Percentiles rank a stretch among this genome's conserved stretches.
Evolutionary conservation across 2,888 invertebrate species (phyloP).

Genomic region (Drosophila paramelanica): DNA sequence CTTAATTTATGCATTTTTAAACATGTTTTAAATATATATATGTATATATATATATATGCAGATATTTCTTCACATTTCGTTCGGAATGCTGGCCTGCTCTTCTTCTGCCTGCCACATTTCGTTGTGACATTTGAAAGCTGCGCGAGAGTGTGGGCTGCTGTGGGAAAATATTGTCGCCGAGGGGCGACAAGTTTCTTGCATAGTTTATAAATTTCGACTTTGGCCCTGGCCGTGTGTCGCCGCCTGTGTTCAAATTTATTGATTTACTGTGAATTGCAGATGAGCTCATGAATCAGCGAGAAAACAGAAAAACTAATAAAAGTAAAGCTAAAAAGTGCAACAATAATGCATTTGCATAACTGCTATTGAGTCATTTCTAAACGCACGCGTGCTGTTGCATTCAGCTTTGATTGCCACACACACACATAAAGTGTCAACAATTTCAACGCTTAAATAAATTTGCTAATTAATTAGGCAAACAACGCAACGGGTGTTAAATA

Average conservation of each 20-base stretch:
- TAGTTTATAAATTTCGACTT: conserved; percentile 33
- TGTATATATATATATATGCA: conserved; percentile 3
- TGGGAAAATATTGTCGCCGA: conserved; percentile 57
- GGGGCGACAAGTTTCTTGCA: conserved; percentile 42
- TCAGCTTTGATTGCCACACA: conserved; percentile 1
- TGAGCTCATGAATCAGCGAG: conserved; percentile 48
- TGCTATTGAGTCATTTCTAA: conserved; percentile 3
- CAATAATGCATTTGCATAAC: conserved; percentile 13
- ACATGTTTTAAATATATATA: conserved; percentile 58
- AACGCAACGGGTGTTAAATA: conserved; percentile 18
- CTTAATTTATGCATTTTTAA: conserved; percentile 75
- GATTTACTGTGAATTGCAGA: conserved; percentile 46
- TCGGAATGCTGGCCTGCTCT: conserved; percentile 1
- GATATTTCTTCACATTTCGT: conserved; percentile 17
- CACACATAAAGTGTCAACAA: conserved; percentile 44
- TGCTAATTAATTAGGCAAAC: conserved; percentile 61
- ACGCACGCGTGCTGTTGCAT: neutral
- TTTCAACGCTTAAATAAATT: conserved; percentile 43
- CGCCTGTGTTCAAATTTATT: conserved; percentile 8
- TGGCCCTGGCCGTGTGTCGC: conserved; percentile 29
- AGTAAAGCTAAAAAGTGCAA: neutral
- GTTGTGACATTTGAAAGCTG: conserved; percentile 54
- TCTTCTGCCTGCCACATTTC: neutral
- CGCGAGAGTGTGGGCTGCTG: conserved; percentile 40
- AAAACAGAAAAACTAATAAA: neutral